These are phyloP conservation scores for Boloria selene DNA, from an alignment of 2,888 invertebrate species.

Conservation along the genomic window DNA sequence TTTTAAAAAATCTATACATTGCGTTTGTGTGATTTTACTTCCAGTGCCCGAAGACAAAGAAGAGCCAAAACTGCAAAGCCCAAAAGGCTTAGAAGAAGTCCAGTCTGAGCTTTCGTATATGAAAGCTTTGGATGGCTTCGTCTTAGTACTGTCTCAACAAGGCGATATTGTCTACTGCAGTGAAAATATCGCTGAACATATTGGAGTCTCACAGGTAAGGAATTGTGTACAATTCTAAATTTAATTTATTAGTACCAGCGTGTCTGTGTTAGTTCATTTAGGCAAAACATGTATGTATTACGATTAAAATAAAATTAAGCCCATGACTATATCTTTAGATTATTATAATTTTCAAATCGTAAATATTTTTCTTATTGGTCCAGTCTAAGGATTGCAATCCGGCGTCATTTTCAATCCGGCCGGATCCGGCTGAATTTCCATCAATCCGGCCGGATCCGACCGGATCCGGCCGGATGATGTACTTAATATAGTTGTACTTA, in stretches of 20 bases:
- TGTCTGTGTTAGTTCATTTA: not conserved
- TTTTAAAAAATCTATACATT: no score
- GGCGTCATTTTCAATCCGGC: no score
- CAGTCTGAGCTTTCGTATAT: constrained; percentile 85
- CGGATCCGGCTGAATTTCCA: no score
- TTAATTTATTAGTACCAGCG: not conserved
- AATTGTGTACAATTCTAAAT: not conserved
- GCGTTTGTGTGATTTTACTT: constrained; percentile 41
- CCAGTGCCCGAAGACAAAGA: constrained; percentile 65
- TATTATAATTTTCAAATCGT: no score
- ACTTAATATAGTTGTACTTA: no score
- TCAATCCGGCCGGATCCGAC: no score
- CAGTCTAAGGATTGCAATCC: no score
- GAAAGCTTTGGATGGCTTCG: constrained; percentile 95
- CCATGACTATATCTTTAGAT: no score
- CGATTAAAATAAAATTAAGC: no score
- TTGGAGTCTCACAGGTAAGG: constrained; percentile 95
- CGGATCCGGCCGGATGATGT: no score
- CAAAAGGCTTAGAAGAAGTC: constrained; percentile 69
- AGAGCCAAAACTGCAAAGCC: constrained; percentile 60
- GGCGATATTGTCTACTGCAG: constrained; percentile 97
- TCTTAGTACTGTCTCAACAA: constrained; percentile 92
- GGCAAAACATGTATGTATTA: no score
- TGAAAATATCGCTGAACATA: constrained; percentile 93
- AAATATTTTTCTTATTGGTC: no score